Evolutionary conservation across 1,140 invertebrate genomes (phyloP).

Genomic region (Ylistrum balloti): DNA sequence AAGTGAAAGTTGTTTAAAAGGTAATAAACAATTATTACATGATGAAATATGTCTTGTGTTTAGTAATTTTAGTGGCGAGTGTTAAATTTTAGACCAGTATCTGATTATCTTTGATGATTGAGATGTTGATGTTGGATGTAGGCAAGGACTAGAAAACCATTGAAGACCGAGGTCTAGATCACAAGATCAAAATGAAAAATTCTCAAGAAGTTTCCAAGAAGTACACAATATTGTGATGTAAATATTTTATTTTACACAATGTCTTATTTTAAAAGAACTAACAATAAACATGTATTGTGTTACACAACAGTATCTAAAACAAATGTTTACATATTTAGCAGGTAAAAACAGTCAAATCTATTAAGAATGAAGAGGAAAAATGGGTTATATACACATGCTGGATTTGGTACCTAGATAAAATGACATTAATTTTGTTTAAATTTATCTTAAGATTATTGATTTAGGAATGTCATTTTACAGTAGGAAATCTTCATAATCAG

Average conservation of each 20-base stretch:
- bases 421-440: not conserved
- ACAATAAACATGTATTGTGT: not conserved
- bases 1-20: conserved; percentile 29
- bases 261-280: not conserved
- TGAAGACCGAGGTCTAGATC: too few relatives aligned
- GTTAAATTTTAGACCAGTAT: not conserved
- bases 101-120: too few relatives aligned
- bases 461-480: not conserved
- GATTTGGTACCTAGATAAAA: too few relatives aligned
- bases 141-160: too few relatives aligned
- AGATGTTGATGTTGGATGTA: too few relatives aligned
- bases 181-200: too few relatives aligned
- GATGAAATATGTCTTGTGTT: not conserved
- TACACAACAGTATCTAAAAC: not conserved
- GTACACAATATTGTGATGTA: not conserved
- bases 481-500: not conserved
- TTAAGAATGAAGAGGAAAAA: not conserved
- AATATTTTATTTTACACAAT: conserved; percentile 3
- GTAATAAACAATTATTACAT: conserved; percentile 40
- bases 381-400: not conserved
- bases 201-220: too few relatives aligned
- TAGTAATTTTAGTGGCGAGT: not conserved
- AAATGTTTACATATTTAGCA: not conserved
- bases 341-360: not conserved
- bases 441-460: not conserved